Evolutionary conservation across 2,113 vertebrate genomes (phyloP).

Genomic region (Sakesphorus luctuosus): DNA sequence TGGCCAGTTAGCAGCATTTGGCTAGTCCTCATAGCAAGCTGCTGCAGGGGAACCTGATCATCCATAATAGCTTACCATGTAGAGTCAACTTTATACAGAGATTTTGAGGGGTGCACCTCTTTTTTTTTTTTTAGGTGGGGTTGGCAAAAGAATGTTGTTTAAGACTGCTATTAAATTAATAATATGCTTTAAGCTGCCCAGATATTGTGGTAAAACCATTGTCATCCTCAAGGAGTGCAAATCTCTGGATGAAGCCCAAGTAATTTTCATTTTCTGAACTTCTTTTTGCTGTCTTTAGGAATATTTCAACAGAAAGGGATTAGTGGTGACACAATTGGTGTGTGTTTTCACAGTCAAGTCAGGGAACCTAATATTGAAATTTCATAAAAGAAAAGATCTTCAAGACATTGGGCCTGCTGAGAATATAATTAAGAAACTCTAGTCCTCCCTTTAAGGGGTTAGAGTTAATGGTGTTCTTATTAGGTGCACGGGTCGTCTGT

Average conservation of each 20-base stretch:
- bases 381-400: not conserved
- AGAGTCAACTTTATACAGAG: not conserved
- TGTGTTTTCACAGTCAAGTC: not conserved
- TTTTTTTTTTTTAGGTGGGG: not conserved
- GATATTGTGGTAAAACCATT: not conserved
- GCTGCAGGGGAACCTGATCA: not conserved
- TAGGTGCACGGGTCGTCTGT: not conserved
- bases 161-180: not conserved
- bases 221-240: not conserved
- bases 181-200: not conserved
- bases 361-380: not conserved
- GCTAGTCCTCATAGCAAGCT: not conserved
- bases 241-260: not conserved
- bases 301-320: not conserved
- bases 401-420: not conserved
- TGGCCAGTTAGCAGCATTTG: not conserved
- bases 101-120: not conserved
- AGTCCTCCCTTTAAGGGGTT: not conserved
- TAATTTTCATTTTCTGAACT: not conserved
- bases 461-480: not conserved
- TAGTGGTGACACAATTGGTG: not conserved
- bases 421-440: not conserved
- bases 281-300: not conserved
- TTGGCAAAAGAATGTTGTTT: not conserved
- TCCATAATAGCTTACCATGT: not conserved